These are phyloP conservation scores for Clinocottus analis DNA, from an alignment of 2,113 vertebrate genomes.

Conservation along the genomic window DNA sequence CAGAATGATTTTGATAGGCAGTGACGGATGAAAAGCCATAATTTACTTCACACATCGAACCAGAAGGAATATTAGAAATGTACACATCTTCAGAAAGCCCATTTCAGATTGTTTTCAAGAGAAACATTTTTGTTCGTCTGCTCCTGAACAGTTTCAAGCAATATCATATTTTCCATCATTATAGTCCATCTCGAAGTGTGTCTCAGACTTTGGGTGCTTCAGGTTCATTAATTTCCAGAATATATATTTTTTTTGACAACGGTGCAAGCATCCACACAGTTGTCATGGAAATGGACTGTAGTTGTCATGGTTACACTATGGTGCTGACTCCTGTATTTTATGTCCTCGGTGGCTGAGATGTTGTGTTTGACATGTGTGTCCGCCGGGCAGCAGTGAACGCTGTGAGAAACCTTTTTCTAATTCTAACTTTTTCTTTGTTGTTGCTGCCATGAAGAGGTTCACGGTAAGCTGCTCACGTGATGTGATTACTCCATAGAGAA, in stretches of 20 bases:
- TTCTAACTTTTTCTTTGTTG: slow-evolving; percentile 50
- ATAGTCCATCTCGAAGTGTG: slow-evolving; percentile 1
- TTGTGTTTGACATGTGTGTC: slow-evolving; percentile 58
- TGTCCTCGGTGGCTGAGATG: slow-evolving; percentile 71
- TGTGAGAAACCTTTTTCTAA: slow-evolving; percentile 56
- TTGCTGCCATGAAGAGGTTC: slow-evolving; percentile 95
- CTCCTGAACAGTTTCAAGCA: background rate
- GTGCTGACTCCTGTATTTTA: slow-evolving; percentile 66
- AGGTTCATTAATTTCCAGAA: slow-evolving; percentile 23
- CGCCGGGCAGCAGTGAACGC: slow-evolving; percentile 48
- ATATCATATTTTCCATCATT: background rate
- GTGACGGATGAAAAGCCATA: no score
- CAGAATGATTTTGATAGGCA: no score
- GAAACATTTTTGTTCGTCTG: background rate
- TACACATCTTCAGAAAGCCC: background rate
- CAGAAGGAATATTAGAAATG: background rate
- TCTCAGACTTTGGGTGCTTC: slow-evolving; percentile 7
- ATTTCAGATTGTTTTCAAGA: background rate
- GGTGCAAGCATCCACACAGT: slow-evolving; percentile 35
- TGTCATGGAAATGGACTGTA: slow-evolving; percentile 70
- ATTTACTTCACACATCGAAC: background rate
- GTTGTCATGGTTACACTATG: slow-evolving; percentile 65
- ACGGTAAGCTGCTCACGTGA: slow-evolving; percentile 86
- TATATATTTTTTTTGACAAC: slow-evolving; percentile 1
- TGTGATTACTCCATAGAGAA: background rate